Conservation (phyloP, 2,113 vertebrate genomes). For the Sinocyclocheilus maitianheensis region DNA sequence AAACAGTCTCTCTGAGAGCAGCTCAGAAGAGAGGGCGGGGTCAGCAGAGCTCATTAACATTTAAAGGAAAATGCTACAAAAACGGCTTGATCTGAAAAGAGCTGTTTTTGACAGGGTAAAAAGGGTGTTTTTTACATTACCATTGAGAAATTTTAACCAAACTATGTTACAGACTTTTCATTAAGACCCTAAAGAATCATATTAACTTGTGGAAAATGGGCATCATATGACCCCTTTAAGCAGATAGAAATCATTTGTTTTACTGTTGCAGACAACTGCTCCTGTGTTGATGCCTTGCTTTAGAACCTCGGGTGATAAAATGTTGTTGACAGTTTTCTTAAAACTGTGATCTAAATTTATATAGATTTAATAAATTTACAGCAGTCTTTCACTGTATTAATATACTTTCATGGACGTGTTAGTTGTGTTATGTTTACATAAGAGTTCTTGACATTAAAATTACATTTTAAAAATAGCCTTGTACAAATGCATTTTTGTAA, state of each 20-base stretch:
- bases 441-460: not conserved
- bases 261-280: not conserved
- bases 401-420: not conserved
- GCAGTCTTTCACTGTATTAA: not conserved
- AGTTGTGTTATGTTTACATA: not conserved
- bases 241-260: not conserved
- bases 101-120: no score
- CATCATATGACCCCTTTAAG: not conserved
- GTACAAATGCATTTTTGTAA: not conserved
- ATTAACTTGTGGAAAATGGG: no score
- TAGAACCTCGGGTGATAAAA: constrained; percentile 11
- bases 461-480: constrained; percentile 3
- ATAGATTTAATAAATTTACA: not conserved
- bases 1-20: no score
- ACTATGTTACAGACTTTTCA: no score
- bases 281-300: constrained; percentile 17
- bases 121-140: no score
- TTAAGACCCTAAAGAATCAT: no score
- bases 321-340: constrained; percentile 13
- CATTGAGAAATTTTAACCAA: no score
- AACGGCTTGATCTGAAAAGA: no score
- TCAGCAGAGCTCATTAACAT: no score
- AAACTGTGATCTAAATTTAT: no score
- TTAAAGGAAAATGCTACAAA: no score
- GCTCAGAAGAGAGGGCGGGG: no score